Base-by-base conservation (phyloP, 23 tunicate species). In the Ascidia mentula region DNA sequence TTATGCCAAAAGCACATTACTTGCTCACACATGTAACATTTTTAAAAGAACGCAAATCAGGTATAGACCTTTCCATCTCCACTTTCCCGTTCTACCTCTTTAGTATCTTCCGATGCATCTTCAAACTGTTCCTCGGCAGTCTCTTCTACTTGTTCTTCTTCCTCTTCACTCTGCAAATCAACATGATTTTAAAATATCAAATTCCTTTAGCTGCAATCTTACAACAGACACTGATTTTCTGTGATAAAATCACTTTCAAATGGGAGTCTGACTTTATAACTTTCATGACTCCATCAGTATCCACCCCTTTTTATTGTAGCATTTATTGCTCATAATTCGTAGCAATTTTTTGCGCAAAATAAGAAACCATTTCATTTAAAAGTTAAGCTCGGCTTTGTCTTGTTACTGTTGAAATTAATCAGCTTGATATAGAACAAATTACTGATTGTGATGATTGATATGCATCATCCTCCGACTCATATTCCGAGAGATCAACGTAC, bases 51-150 rank as follows among this genome's bases (percentile, higher is more conserved):
- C 2, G 75, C 37, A 46, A 22, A 74, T 8, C 32, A 18, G 40
- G 20, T 0, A 77, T 60, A n/a, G 0, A 87, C 91, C 82, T 87
- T 87, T 69, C 92, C 92, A 82, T 87, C 92, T 35, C 92, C 92
- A 69, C 92, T 81, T 76, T 75, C 92, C 40, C 92, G 65, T 59
- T 78, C 38, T 53, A 80, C 45, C 24, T 28, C 65, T 20, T 26
- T 53, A 20, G 65, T 28, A 53, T 9, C 65, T 9, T 53, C 65
- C 13, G 22, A 26, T 53, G 65, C 65, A 53, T 53, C 65, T 53
- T 53, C 65, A 53, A 53, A 53, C 65, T 53, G 65, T 20, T 53
- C 65, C 24, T 26, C 2, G 12, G 65, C 22, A 26, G 22, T 53
- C 2, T 53, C 65, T 3, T 26, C 28, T 5, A 28, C 28, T 20